Evolutionary conservation across 2,888 invertebrate genomes (phyloP), one percentile per base, ranked within the genome.

Genomic region (Branchellion lobata): DNA sequence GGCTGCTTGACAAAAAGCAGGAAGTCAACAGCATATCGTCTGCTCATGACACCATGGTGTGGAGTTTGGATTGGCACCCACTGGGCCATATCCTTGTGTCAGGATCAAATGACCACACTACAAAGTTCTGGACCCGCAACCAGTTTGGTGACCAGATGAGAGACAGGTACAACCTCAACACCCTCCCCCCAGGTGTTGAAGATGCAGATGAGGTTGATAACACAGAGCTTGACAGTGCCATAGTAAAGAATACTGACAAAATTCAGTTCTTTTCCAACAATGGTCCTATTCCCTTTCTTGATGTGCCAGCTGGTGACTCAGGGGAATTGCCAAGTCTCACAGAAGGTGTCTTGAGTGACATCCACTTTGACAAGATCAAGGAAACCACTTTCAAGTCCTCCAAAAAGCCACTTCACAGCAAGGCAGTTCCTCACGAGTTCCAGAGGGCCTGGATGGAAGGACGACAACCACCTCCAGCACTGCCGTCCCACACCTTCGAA

Each of bases 51-150:
- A 96, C 95, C 85, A 96, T 97, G 86, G 96, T 99, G 1, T 99
- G 99, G 99, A 95, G 96, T 21, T 90, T 99, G 86, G 96, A 96
- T 40, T 99, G 99, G 99, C 99, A 99, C 90, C 99, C 99, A 0
- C 89, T 99, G 27, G 99, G 99, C 0, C 99, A 99, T 86, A 98
- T 99, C 84, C 90, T 99, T 47, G 97, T 96, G 86, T 96, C 98
- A 1, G 99, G 98, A 0, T 98, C 98, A n/a, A 99, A 99, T 89
- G 99, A 99, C 89, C 98, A 99, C 86, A 95, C 97, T 34, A 90
- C 90, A 33, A 99, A 99, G 89, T 99, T 99, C 89, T 99, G 99
- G 99, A 97, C 99, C 0, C 90, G 99, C 82, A 99, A 99, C 89
- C 91, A 98, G 73, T 99, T 99, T 0, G 99, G 99, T 29, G 99